Conservation (phyloP, 2,797 vertebrate genomes). For the Oreortyx pictus region DNA sequence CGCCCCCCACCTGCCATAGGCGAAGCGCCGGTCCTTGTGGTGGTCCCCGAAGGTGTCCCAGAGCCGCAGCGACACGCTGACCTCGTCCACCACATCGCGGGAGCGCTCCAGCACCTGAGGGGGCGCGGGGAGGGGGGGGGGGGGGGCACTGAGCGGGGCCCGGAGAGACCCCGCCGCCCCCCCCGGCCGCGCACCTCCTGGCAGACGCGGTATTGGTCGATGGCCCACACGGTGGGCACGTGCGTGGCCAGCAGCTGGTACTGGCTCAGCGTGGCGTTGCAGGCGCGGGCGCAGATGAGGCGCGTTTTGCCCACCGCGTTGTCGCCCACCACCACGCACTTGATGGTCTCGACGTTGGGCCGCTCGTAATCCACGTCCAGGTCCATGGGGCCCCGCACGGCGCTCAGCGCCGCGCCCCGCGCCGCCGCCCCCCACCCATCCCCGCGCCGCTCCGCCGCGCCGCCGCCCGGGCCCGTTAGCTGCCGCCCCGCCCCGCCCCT, state of each 20-base stretch:
- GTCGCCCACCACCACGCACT: slow-evolving; percentile 94
- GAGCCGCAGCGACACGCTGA: slow-evolving; percentile 94
- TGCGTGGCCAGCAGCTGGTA: slow-evolving; percentile 94
- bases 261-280: slow-evolving; percentile 93
- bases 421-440: not conserved
- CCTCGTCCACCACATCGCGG: slow-evolving; percentile 95
- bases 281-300: slow-evolving; percentile 91
- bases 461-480: not conserved
- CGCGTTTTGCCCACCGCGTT: slow-evolving; percentile 93
- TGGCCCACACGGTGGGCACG: slow-evolving; percentile 94
- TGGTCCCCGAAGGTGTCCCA: slow-evolving; percentile 98
- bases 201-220: slow-evolving; percentile 93
- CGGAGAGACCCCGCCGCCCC: not conserved
- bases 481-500: not conserved
- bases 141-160: too few relatives aligned
- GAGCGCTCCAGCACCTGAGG: slow-evolving; percentile 92
- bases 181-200: slow-evolving; percentile 84
- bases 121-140: not conserved
- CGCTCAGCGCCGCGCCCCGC: not conserved
- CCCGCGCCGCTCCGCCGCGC: not conserved
- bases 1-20: slow-evolving; percentile 88
- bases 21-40: slow-evolving; percentile 95
- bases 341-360: slow-evolving; percentile 94
- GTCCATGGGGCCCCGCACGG: slow-evolving; percentile 85
- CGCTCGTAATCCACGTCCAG: slow-evolving; percentile 93